phyloP scores from a whole-genome alignment of 2,888 invertebrate genomes.

The Metacarcinus magister region DNA sequence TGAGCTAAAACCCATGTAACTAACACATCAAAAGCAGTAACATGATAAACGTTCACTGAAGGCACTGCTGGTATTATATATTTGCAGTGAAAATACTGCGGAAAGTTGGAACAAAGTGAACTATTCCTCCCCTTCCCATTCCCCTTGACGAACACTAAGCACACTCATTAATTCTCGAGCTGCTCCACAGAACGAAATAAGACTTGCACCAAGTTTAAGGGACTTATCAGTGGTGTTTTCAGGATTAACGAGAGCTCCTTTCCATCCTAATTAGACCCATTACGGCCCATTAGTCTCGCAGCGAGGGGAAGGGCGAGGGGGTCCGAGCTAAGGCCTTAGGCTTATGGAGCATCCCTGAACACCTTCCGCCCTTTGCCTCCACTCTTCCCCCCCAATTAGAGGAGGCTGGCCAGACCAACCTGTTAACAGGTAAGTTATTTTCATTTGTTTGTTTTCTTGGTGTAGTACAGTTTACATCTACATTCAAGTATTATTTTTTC shows the following conservation, averaged over 20 bases:
- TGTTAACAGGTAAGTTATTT: too few relatives aligned
- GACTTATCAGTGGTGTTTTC: constrained; percentile 11
- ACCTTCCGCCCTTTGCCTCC: too few relatives aligned
- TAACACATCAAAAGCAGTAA: too few relatives aligned
- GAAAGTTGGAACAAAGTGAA: not conserved
- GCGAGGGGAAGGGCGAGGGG: not conserved
- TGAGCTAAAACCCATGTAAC: too few relatives aligned
- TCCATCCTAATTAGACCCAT: constrained; percentile 34
- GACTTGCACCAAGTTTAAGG: not conserved
- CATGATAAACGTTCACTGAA: too few relatives aligned
- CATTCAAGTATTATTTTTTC: too few relatives aligned
- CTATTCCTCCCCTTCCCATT: not conserved
- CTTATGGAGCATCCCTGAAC: not conserved
- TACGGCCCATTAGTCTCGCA: constrained; percentile 7
- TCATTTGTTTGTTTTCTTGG: too few relatives aligned
- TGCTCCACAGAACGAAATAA: constrained; percentile 33
- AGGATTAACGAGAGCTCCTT: constrained; percentile 26
- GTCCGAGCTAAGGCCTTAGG: not conserved
- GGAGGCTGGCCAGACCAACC: too few relatives aligned
- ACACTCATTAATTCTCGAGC: not conserved
- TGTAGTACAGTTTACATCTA: too few relatives aligned
- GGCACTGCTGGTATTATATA: too few relatives aligned
- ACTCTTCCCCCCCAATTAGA: too few relatives aligned
- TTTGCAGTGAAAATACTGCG: too few relatives aligned
- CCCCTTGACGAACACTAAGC: constrained; percentile 10